Percentiles rank a stretch among this genome's conserved stretches.
These are phyloP conservation scores for Volucella zonaria DNA, from an alignment of 2,888 invertebrate genomes.

Conservation along the genomic window DNA sequence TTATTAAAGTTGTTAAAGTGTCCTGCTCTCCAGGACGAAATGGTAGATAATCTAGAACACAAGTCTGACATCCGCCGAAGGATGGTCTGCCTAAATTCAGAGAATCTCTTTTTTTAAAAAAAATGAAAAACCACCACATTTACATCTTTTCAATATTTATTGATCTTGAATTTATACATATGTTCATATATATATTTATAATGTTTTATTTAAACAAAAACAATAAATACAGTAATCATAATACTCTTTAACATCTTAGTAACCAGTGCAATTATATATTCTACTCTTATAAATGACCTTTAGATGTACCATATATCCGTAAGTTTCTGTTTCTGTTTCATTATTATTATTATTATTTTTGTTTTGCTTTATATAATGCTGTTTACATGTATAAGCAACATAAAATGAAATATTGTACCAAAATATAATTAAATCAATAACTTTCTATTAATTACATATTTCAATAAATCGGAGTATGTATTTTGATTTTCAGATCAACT, in stretches of 20 bases:
- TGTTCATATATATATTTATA: conserved; percentile 50
- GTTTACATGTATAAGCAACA: conserved; percentile 17
- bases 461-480: conserved; percentile 49
- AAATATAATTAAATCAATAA: conserved; percentile 16
- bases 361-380: conserved; percentile 2
- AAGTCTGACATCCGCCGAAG: too few relatives aligned
- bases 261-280: conserved; percentile 71
- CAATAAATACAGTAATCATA: conserved; percentile 66
- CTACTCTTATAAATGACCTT: conserved; percentile 50
- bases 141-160: conserved; percentile 58
- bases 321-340: neutral
- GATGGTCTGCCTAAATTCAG: too few relatives aligned
- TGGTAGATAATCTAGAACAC: too few relatives aligned
- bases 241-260: conserved; percentile 67
- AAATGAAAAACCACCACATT: neutral
- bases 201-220: conserved; percentile 63
- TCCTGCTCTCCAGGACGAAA: too few relatives aligned
- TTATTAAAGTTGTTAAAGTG: too few relatives aligned
- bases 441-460: conserved; percentile 20
- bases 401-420: conserved; percentile 19
- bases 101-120: too few relatives aligned
- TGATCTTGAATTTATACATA: conserved; percentile 61
- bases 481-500: conserved; percentile 9
- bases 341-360: neutral
- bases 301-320: conserved; percentile 42